Conservation (phyloP, 2,797 vertebrate genomes). For the Cyclopterus lumpus region DNA sequence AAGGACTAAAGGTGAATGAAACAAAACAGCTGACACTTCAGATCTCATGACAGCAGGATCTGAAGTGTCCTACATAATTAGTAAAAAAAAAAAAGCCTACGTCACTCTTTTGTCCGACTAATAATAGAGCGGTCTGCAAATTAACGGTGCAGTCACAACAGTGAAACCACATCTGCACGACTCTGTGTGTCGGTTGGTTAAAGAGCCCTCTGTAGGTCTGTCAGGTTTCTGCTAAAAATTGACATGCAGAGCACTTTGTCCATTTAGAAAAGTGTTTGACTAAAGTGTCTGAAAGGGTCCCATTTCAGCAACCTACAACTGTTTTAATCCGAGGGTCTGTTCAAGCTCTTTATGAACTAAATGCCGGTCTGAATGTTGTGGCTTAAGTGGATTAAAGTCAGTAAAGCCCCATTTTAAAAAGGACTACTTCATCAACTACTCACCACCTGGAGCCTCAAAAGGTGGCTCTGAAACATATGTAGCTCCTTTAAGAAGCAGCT, state of each 20-base stretch:
- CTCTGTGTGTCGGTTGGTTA: constrained; percentile 12
- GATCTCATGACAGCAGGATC: constrained; percentile 6
- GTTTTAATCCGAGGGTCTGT: constrained; percentile 11
- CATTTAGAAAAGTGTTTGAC: constrained; percentile 33
- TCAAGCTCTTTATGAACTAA: neutral
- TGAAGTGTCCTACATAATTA: constrained; percentile 24
- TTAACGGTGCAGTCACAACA: constrained; percentile 24
- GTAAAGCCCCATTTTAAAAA: constrained; percentile 1
- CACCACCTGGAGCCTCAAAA: neutral
- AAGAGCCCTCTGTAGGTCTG: constrained; percentile 10
- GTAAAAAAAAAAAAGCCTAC: neutral
- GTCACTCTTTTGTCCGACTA: constrained; percentile 26
- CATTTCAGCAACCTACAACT: constrained; percentile 4
- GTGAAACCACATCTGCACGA: constrained; percentile 32
- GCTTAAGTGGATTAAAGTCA: neutral
- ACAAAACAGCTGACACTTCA: constrained; percentile 37
- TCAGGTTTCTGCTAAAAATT: constrained; percentile 35
- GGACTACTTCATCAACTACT: neutral
- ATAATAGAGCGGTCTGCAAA: constrained; percentile 30
- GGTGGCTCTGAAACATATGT: neutral
- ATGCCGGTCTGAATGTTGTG: constrained; percentile 3
- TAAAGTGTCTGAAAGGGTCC: constrained; percentile 37
- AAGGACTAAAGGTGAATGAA: constrained; percentile 29
- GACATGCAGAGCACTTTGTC: constrained; percentile 3
- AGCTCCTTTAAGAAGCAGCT: neutral